Evolutionary conservation across 2,797 vertebrate species (phyloP).

Genomic region (Enteromius trimaculatus): DNA sequence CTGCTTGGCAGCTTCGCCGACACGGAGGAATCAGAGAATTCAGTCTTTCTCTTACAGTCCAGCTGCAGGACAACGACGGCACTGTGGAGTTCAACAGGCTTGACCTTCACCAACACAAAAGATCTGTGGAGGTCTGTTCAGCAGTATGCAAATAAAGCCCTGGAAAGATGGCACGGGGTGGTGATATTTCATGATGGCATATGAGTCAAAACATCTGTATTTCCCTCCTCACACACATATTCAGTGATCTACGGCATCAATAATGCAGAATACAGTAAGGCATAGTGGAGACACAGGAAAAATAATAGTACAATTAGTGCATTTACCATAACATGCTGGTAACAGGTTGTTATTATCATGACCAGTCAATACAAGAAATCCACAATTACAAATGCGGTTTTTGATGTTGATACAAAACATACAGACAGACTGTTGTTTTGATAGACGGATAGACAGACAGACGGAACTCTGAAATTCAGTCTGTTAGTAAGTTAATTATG

Average conservation of each 20-base stretch:
- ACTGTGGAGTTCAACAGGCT: slow-evolving; percentile 30
- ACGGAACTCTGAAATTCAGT: background rate
- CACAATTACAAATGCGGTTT: background rate
- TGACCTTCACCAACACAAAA: slow-evolving; percentile 41
- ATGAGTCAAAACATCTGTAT: slow-evolving; percentile 24
- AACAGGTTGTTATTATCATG: background rate
- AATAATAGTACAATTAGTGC: background rate
- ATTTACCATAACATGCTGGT: background rate
- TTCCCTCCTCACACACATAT: background rate
- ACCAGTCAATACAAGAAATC: background rate
- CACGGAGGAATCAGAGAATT: slow-evolving; percentile 34
- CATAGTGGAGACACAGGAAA: background rate
- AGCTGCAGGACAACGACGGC: slow-evolving; percentile 28
- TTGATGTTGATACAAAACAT: background rate
- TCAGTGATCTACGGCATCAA: background rate
- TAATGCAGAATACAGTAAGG: background rate
- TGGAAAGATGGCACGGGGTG: slow-evolving; percentile 33
- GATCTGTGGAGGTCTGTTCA: slow-evolving; percentile 31
- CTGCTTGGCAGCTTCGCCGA: slow-evolving; percentile 28
- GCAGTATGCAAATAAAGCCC: slow-evolving; percentile 37
- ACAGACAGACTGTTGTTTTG: background rate
- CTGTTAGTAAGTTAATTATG: background rate
- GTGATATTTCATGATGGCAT: slow-evolving; percentile 32
- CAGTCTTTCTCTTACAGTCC: slow-evolving; percentile 34
- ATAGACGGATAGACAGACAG: background rate